phyloP scores from a whole-genome alignment of 2,797 vertebrate species.

The Pangasius djambal region DNA sequence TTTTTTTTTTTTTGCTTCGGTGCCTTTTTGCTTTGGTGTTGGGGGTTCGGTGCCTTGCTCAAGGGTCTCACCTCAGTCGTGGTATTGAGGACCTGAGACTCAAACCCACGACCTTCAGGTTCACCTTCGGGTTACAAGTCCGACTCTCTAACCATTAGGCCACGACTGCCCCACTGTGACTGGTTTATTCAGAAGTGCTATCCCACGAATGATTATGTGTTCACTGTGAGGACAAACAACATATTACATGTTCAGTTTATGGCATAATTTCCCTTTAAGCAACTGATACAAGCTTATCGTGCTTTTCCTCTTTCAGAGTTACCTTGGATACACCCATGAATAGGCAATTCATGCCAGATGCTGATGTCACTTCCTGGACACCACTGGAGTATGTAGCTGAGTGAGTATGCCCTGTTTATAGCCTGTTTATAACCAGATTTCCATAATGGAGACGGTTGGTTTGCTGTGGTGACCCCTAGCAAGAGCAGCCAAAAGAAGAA shows the following conservation, averaged over 20 bases:
- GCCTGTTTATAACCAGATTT: not conserved
- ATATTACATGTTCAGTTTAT: not conserved
- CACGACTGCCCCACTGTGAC: no score
- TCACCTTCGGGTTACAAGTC: no score
- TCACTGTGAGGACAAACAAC: not conserved
- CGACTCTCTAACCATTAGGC: no score
- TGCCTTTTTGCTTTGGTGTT: no score
- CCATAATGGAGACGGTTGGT: no score
- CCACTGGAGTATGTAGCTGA: constrained; percentile 67
- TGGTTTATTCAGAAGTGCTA: not conserved
- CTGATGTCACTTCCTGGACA: constrained; percentile 84
- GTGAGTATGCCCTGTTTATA: constrained; percentile 41
- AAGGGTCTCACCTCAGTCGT: no score
- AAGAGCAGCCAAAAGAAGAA: no score
- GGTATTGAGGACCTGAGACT: no score
- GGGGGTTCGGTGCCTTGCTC: no score
- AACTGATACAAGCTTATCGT: not conserved
- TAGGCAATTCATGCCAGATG: constrained; percentile 85
- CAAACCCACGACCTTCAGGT: no score
- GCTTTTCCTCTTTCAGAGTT: constrained; percentile 66
- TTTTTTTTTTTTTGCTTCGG: no score
- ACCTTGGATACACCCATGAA: constrained; percentile 87
- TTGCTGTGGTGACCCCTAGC: no score
- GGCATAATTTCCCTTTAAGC: not conserved
- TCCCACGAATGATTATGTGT: not conserved